Base-by-base conservation (phyloP, 2,113 vertebrate species). In the Azemiops feae region DNA sequence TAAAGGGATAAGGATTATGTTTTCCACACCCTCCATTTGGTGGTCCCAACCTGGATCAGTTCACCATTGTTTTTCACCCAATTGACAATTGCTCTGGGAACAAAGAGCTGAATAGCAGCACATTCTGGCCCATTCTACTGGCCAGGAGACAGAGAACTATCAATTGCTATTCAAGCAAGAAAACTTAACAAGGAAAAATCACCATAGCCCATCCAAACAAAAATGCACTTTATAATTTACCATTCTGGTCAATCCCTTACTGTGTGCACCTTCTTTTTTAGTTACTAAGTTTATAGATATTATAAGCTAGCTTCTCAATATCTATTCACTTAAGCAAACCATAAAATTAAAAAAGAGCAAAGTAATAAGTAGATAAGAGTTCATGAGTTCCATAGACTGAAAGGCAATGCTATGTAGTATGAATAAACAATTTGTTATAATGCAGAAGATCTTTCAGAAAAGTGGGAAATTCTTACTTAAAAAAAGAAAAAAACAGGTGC, bases 381-480 rank as follows among this genome's bases (percentile, higher is more conserved):
- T 90, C 81, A 64, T 0, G 95, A 96, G 95, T 93, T 94, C 94
- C 95, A 91, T 47, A 90, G 93, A 93, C 34, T 87, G 93, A 96
- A 95, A 96, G 87, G 95, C 95, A 95, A 0, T 11, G 60, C 94
- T 0, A 50, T 23, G 7, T 89, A 96, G 20, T 85, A 95, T 90
- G 95, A 93, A 96, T 90, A 97, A 95, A 91, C 85, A 60, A 95
- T 96, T 95, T 95, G 91, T 87, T 96, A 95, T 91, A 92, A 92
- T 34, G 55, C 92, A 93, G 90, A 85, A 54, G 6, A 47, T 95
- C 92, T 93, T 85, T 20, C 95, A 94, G 93, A 93, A 89, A 95
- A 94, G 91, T 94, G 89, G 96, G 58, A 97, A 97, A 96, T 96
- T 96, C 95, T 91, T 91, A 93, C 96, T 96, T 94, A 95, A 97